Evolutionary conservation across 2,113 vertebrate species (phyloP).

Genomic region (Pseudopodoces humilis): DNA sequence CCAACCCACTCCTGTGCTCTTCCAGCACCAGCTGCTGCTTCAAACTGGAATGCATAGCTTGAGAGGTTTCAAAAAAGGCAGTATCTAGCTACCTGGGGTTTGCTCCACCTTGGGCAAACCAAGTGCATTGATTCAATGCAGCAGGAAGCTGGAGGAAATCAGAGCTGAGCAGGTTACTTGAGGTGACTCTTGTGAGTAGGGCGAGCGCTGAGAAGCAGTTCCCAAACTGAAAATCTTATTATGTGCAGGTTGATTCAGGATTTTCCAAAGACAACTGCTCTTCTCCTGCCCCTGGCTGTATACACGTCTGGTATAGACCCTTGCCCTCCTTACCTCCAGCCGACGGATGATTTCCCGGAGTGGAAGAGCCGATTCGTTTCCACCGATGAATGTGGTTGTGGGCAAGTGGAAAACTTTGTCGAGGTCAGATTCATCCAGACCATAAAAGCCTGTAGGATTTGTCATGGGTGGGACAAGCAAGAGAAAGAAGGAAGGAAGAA

Average conservation of each 20-base stretch:
- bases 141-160: background rate
- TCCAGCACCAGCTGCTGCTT: background rate
- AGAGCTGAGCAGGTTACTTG: background rate
- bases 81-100: background rate
- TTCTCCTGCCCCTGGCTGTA: background rate
- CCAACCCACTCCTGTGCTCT: background rate
- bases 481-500: slow-evolving; percentile 5
- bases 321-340: slow-evolving; percentile 81
- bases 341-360: slow-evolving; percentile 91
- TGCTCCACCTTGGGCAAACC: background rate
- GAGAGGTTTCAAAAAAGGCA: background rate
- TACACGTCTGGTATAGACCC: background rate
- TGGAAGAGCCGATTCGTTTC: slow-evolving; percentile 82
- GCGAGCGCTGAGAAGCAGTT: background rate
- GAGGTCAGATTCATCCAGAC: slow-evolving; percentile 86
- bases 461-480: slow-evolving; percentile 36
- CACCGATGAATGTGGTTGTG: slow-evolving; percentile 93
- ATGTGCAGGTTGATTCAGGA: background rate
- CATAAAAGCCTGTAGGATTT: slow-evolving; percentile 84
- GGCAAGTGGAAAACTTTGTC: slow-evolving; percentile 93
- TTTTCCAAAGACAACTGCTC: background rate
- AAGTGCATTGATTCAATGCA: rapidly evolving
- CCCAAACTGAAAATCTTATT: background rate
- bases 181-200: background rate
- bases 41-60: background rate